Evolutionary conservation across 2,888 invertebrate genomes (phyloP).

Genomic region (Pinctada fucata): DNA sequence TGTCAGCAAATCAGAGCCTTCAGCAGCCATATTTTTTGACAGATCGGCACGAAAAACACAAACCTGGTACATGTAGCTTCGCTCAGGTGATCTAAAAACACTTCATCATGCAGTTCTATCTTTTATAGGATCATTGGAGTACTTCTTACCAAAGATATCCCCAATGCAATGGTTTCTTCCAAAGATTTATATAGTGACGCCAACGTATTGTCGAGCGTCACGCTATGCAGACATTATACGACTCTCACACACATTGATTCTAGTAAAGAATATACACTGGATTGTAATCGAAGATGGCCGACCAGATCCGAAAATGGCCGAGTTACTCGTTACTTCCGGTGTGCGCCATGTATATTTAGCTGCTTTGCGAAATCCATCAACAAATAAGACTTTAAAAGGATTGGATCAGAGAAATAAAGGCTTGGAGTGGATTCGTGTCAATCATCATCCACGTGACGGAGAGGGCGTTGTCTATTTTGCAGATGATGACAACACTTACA

Average conservation of each 20-base stretch:
- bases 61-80: too few relatives aligned
- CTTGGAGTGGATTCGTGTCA: slow-evolving; percentile 86
- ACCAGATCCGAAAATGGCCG: slow-evolving; percentile 75
- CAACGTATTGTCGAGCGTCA: slow-evolving; percentile 89
- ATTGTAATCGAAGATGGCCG: slow-evolving; percentile 92
- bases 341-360: slow-evolving; percentile 84
- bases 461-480: slow-evolving; percentile 93
- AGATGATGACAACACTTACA: slow-evolving; percentile 98
- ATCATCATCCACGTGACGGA: slow-evolving; percentile 80
- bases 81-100: too few relatives aligned
- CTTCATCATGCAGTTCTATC: too few relatives aligned
- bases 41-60: too few relatives aligned
- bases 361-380: slow-evolving; percentile 83
- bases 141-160: too few relatives aligned
- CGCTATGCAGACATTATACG: slow-evolving; percentile 96
- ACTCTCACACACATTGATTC: slow-evolving; percentile 89
- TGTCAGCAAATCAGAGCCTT: too few relatives aligned
- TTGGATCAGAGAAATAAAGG: slow-evolving; percentile 72
- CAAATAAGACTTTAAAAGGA: slow-evolving; percentile 82
- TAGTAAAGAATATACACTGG: slow-evolving; percentile 94
- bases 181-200: slow-evolving; percentile 83
- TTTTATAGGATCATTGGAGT: too few relatives aligned
- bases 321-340: slow-evolving; percentile 79
- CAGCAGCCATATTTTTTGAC: too few relatives aligned
- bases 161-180: slow-evolving; percentile 12